Base-by-base conservation (phyloP, 2,888 invertebrate genomes). In the Romanomermis culicivorax region DNA sequence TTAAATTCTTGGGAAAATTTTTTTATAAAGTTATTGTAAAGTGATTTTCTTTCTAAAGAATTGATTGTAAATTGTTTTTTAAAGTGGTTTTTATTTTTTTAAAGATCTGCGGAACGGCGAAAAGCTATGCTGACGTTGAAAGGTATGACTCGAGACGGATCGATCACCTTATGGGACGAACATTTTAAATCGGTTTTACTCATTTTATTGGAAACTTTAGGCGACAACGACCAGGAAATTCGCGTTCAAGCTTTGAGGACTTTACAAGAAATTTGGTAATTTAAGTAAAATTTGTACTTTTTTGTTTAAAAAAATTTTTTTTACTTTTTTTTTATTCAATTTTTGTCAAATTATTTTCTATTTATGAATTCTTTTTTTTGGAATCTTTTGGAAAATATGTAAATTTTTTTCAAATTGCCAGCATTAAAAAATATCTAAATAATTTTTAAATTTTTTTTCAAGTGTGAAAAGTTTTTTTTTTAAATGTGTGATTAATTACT, bases 251-350 rank as follows among this genome's bases (percentile, higher is more conserved):
- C 85, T 0, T 77, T 88, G 53, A 79, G 81, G 64, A 83, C 83
- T 24, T 75, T 91, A 47, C 78, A 83, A 58, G 87, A 87, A 74
- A 80, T 93, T 67, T 78, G 89, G 63, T 79, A 83, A 59, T 79
- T 82, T 2, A 7, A 11, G 4, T 4, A 7, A 4, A 25, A 4
- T 4, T 25, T 50, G 27, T 7, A 4, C 7, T 4, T 50, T 23
- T 25, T n/a, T n/a, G n/a, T n/a, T n/a, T n/a, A n/a, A n/a, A n/a
- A n/a, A n/a, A n/a, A n/a, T n/a, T n/a, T n/a, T 36, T 36, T 11
- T 36, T 7, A 36, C 11, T 11, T 20, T 48, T 20, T 14, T 14
- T n/a, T 48, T 17, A 48, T 48, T 48, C 11, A 48, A 11, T 48
- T 42, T 11, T 11, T 48, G 24, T 20, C 14, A 48, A 23, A 17